Conservation (phyloP, 2,797 vertebrate genomes). For the Etheostoma perlongum region DNA sequence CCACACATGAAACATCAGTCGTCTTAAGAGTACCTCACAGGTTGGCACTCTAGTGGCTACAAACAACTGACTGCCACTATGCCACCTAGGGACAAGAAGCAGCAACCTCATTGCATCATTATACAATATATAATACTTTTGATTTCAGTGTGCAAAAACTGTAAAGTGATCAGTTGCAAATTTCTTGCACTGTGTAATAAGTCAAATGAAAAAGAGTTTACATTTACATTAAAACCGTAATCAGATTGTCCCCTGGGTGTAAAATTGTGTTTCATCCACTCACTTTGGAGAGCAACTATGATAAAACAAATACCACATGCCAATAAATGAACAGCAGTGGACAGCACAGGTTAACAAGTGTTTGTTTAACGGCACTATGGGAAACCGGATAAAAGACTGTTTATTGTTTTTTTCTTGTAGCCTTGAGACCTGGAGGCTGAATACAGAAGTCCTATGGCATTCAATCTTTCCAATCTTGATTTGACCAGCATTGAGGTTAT, state of each 20-base stretch:
- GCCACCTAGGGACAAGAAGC: too few relatives aligned
- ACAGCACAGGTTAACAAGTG: conserved; percentile 54
- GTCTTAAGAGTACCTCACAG: too few relatives aligned
- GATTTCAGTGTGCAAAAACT: too few relatives aligned
- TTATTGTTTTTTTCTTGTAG: conserved; percentile 29
- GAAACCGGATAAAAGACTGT: conserved; percentile 56
- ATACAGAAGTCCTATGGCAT: conserved; percentile 29
- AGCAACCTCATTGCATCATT: too few relatives aligned
- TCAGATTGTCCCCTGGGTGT: conserved; percentile 27
- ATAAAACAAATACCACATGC: conserved; percentile 49
- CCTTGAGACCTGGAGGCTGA: conserved; percentile 32
- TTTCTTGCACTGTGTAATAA: neutral
- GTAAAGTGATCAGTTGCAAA: neutral
- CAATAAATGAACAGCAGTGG: conserved; percentile 43
- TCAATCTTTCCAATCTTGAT: conserved; percentile 65
- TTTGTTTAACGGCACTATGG: conserved; percentile 42
- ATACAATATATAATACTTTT: too few relatives aligned
- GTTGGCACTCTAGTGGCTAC: too few relatives aligned
- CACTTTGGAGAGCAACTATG: neutral
- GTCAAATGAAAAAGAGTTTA: neutral
- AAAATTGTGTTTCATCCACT: conserved; percentile 36
- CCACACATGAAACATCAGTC: too few relatives aligned
- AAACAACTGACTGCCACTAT: too few relatives aligned
- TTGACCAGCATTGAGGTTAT: conserved; percentile 55
- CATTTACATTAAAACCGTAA: conserved; percentile 36